Conservation (phyloP, 1,140 invertebrate species). For the Bombus ignitus region DNA sequence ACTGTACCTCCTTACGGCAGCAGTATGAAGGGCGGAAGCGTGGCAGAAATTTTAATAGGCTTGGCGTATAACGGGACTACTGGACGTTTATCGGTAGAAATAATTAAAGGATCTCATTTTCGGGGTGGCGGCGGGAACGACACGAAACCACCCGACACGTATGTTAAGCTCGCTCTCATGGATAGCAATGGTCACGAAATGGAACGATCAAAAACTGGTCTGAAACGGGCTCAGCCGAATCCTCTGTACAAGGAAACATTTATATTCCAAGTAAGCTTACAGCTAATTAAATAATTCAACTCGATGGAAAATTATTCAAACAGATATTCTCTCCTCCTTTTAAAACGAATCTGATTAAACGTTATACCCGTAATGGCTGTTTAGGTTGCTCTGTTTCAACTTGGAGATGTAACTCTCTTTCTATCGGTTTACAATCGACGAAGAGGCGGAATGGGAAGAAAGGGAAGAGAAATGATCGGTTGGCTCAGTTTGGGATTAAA, state of each 20-base stretch:
- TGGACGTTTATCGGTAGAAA: constrained; percentile 95
- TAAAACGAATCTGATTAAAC: background rate
- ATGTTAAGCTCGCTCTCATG: constrained; percentile 95
- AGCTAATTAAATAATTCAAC: background rate
- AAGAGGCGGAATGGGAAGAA: constrained; percentile 92
- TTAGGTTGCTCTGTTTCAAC: constrained; percentile 95
- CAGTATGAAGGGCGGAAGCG: constrained; percentile 89
- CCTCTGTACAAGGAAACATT: constrained; percentile 98
- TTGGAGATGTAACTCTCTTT: constrained; percentile 97
- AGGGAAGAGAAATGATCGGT: constrained; percentile 93
- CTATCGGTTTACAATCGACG: constrained; percentile 96
- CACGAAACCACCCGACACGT: constrained; percentile 93
- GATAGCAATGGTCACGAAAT: constrained; percentile 97
- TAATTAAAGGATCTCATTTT: constrained; percentile 97
- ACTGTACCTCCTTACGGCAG: constrained; percentile 82
- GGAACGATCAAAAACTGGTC: constrained; percentile 94
- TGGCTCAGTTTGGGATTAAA: constrained; percentile 97
- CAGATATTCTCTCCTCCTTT: background rate
- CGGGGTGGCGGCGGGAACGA: constrained; percentile 84
- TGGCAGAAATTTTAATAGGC: constrained; percentile 94
- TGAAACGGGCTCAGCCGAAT: constrained; percentile 95
- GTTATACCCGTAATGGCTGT: background rate
- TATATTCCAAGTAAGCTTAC: constrained; percentile 91
- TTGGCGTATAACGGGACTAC: constrained; percentile 96
- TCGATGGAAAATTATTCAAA: background rate